phyloP scores from a whole-genome alignment of 2,797 vertebrate species.

The Myoxocephalus aenaeus region DNA sequence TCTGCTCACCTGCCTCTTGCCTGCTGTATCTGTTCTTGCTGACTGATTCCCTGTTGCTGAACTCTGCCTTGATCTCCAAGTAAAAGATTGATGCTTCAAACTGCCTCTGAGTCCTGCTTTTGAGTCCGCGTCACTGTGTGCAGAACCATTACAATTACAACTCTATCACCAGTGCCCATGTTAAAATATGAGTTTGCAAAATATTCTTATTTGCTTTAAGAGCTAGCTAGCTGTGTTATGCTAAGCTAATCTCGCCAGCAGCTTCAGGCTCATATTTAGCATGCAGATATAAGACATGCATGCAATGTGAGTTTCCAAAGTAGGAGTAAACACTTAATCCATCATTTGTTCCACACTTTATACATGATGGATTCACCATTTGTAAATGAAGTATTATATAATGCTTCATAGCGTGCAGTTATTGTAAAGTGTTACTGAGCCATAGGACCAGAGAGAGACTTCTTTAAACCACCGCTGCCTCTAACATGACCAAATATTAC shows the following conservation, averaged over 20 bases:
- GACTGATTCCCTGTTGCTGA: background rate
- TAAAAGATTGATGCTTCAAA: slow-evolving; percentile 9
- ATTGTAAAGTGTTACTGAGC: too few species aligned
- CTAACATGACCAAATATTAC: too few species aligned
- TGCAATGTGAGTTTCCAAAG: background rate
- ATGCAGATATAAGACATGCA: background rate
- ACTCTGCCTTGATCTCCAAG: slow-evolving; percentile 5
- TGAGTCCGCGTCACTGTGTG: background rate
- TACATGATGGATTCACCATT: too few species aligned
- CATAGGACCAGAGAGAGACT: too few species aligned
- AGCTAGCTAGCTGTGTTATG: background rate
- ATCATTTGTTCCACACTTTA: too few species aligned
- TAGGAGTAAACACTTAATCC: too few species aligned
- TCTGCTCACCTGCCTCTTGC: background rate
- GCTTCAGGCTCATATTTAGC: background rate
- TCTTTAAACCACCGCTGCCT: too few species aligned
- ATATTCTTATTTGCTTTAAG: background rate
- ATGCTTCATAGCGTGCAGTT: too few species aligned
- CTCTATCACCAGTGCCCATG: background rate
- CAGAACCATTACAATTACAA: background rate
- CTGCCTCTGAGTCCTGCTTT: slow-evolving; percentile 9
- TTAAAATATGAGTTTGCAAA: background rate
- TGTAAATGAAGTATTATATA: too few species aligned
- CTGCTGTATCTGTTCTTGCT: background rate
- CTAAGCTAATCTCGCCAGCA: background rate